These are phyloP conservation scores for Silurus glanis DNA, from an alignment of 2,113 vertebrate genomes.

Conservation along the genomic window DNA sequence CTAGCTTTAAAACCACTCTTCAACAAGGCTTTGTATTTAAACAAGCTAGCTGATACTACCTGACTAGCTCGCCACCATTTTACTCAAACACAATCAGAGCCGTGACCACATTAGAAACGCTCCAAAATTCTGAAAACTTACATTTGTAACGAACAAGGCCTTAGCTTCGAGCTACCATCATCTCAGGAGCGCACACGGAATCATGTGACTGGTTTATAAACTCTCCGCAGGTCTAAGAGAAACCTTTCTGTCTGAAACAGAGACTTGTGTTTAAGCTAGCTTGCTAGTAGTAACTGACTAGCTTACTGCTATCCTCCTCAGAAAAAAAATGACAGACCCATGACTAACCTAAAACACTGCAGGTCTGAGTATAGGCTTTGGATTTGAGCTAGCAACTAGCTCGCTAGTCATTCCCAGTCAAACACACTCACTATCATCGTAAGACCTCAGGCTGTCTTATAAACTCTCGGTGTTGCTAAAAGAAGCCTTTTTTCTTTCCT, in stretches of 20 bases:
- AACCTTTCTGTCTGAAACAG: not conserved
- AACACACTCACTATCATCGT: not conserved
- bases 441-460: not conserved
- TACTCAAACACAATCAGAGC: not conserved
- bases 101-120: too few species aligned
- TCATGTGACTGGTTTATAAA: not conserved
- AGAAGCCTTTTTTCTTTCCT: not conserved
- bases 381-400: not conserved
- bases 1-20: too few species aligned
- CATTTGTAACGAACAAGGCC: too few species aligned
- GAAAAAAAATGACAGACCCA: not conserved
- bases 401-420: not conserved
- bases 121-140: too few species aligned
- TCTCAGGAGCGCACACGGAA: too few species aligned
- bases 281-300: not conserved
- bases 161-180: too few species aligned
- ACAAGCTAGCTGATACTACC: not conserved
- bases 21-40: too few species aligned
- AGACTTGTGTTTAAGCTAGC: not conserved
- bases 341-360: not conserved
- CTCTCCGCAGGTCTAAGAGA: not conserved
- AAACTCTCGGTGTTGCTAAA: not conserved
- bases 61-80: too few species aligned
- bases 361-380: not conserved
- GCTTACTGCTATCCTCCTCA: not conserved